Evolutionary conservation across 2,113 vertebrate genomes (phyloP).

Genomic region (Chelonoidis abingdonii): DNA sequence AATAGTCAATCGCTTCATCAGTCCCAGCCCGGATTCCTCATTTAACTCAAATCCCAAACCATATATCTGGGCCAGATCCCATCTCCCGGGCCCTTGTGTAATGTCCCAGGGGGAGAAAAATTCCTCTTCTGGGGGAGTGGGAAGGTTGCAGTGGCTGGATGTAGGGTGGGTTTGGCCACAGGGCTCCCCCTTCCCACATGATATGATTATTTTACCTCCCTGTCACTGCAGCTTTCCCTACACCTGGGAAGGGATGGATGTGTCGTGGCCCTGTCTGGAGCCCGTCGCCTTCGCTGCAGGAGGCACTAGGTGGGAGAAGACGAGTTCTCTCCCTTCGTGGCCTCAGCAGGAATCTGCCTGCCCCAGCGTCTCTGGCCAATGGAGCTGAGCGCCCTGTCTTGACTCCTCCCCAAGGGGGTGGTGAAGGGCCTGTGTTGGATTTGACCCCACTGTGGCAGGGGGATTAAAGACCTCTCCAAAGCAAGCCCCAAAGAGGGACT

Average conservation of each 20-base stretch:
- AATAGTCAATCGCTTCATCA: not conserved
- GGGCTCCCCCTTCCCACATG: too few species aligned
- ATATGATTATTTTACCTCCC: not conserved
- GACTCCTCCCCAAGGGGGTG: rapidly evolving
- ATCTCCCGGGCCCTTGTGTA: not conserved
- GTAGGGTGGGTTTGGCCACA: not conserved
- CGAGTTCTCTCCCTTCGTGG: too few species aligned
- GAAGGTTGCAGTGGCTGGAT: not conserved
- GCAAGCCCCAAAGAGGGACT: too few species aligned
- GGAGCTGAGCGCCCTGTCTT: not conserved
- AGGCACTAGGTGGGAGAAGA: not conserved
- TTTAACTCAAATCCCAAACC: not conserved
- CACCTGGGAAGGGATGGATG: too few species aligned
- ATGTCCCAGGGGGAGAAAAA: not conserved
- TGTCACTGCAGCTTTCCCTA: not conserved
- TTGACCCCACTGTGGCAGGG: not conserved
- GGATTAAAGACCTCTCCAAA: not conserved
- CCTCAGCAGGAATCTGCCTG: not conserved
- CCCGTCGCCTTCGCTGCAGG: not conserved
- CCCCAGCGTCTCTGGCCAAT: not conserved
- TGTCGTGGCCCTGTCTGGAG: not conserved
- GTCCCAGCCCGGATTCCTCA: not conserved
- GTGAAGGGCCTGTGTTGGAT: not conserved
- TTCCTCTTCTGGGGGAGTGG: not conserved
- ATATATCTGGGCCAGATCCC: not conserved